Conservation (phyloP, 1,140 invertebrate genomes). For the Aphis craccivora region DNA sequence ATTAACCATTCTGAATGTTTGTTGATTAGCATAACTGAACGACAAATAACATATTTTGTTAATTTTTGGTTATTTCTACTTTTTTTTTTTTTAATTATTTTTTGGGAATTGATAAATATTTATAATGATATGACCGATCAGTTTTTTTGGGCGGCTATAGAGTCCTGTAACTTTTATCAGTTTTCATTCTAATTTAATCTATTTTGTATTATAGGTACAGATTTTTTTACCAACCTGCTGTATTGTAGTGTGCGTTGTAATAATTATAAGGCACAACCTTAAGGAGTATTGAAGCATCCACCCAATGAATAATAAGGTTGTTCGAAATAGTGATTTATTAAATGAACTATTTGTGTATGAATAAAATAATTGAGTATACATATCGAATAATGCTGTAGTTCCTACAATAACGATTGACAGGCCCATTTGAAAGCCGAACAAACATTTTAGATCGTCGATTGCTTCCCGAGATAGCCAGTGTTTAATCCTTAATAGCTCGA, state of each 20-base stretch:
- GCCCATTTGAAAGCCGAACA: neutral
- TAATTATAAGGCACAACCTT: neutral
- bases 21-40: no score
- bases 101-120: no score
- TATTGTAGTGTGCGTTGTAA: neutral
- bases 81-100: no score
- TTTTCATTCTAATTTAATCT: no score
- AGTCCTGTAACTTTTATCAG: no score
- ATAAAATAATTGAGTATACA: neutral
- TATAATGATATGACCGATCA: no score
- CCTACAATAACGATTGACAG: neutral
- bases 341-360: neutral
- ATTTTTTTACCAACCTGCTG: neutral
- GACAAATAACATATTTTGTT: no score
- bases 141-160: no score
- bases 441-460: neutral
- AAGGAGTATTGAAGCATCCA: slow-evolving; percentile 9
- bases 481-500: neutral
- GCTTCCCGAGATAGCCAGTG: slow-evolving; percentile 7
- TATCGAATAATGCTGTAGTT: neutral
- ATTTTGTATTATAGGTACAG: no score
- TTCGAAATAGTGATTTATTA: neutral
- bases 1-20: no score
- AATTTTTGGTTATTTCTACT: no score
- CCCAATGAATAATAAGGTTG: neutral